Evolutionary conservation across 2,797 vertebrate species (phyloP).

Genomic region (Hylomyscus alleni): DNA sequence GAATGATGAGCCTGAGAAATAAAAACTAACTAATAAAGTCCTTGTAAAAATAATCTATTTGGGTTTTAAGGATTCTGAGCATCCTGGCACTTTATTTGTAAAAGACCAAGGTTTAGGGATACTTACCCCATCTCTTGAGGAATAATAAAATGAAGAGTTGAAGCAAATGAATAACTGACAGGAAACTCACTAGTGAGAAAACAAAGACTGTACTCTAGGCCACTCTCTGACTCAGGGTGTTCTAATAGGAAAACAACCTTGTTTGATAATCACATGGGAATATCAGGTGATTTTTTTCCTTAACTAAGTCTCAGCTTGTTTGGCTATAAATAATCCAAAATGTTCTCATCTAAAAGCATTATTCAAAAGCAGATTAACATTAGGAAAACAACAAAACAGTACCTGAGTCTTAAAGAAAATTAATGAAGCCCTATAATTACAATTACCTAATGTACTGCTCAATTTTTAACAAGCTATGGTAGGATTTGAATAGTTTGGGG

Average conservation of each 20-base stretch:
- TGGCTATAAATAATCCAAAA: constrained; percentile 1
- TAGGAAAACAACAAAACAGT: constrained; percentile 38
- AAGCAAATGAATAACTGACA: neutral
- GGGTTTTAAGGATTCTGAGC: neutral
- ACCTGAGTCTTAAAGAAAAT: neutral
- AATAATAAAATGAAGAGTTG: neutral
- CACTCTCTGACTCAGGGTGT: neutral
- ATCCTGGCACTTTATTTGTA: neutral
- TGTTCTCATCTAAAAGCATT: constrained; percentile 20
- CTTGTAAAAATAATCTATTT: neutral
- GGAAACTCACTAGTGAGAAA: neutral
- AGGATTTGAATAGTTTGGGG: neutral
- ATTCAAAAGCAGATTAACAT: neutral
- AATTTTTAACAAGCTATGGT: neutral
- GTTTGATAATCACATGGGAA: neutral
- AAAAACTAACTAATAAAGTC: neutral
- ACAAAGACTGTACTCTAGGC: fast-evolving
- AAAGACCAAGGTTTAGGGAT: neutral
- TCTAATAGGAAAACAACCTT: constrained; percentile 7
- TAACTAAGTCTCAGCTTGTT: constrained; percentile 37
- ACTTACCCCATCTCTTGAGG: neutral
- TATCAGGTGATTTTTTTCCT: neutral
- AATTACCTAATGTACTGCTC: neutral
- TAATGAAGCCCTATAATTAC: constrained; percentile 43
- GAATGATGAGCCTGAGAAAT: neutral